Base-by-base conservation (phyloP, 1,140 invertebrate species). In the Lordiphosa collinella region DNA sequence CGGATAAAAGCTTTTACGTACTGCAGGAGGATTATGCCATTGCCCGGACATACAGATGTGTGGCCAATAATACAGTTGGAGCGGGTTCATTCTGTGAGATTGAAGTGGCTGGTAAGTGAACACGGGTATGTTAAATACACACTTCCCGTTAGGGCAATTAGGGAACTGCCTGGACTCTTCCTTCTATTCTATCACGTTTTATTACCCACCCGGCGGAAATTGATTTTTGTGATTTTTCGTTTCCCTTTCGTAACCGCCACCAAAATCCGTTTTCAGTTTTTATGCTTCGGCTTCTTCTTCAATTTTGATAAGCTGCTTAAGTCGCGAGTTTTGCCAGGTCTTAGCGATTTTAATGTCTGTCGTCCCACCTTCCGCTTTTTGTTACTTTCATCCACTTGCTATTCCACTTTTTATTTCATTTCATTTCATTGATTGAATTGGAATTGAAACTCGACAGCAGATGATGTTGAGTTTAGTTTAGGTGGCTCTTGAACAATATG, bases 31-130 rank as follows among this genome's bases (percentile, higher is more conserved):
- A 72, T 55, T 88, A 87, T 60, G 70, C 73, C 16, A 86, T 88
- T 43, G 66, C 76, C 48, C 92, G 96, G 35, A 96, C 94, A 7
- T 97, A 97, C 88, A 91, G 94, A 47, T 98, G 96, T 88, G 91
- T 93, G 52, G 95, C 94, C 4, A 95, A 95, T 88, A 97, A 98
- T 89, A 91, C 93, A 1, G 93, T 96, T 9, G 96, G 96, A 22
- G 93, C 92, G 12, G 92, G 92, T 7, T 61, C 90, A 47, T 91
- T 94, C 1, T 97, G 96, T 86, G 94, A 96, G 87, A 91, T 93
- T 38, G 93, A 95, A 88, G 94, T 97, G 22, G 91, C 92, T 88
- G 94, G 94, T 95, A 89, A 91, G 91, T 76, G 49, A 38, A 16
- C 22, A 25, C 22, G 22, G 8, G 61, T 63, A 41, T 29, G 34